Base-by-base conservation (phyloP, 2,113 vertebrate species). In the Gasterosteus nipponicus region DNA sequence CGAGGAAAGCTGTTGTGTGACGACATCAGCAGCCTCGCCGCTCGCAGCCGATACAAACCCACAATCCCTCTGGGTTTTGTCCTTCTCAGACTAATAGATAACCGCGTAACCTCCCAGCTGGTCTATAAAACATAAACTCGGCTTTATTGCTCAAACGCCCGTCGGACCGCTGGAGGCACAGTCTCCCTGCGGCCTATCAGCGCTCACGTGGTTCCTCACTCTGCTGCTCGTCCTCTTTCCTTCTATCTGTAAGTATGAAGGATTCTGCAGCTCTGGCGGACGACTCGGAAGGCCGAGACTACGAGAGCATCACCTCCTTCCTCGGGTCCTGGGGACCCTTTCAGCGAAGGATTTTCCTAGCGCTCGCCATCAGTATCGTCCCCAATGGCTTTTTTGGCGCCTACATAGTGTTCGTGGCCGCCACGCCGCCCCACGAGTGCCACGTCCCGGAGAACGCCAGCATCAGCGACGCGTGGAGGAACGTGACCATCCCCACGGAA, bases 261-360 rank as follows among this genome's bases (percentile, higher is more conserved):
- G 6, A 65, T 41, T 61, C 73, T 46, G 0, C 0, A 4, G 58
- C 53, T 0, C 11, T 19, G 5, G 87, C 68, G 58, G 64, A 1
- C 9, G 35, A 1, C 16, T 6, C 0, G 7, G 73, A 83, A 19
- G 77, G 84, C 5, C 57, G 90, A 69, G 92, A 96, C 89, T 96
- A 96, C 82, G 96, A 97, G 4, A 91, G 78, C 60, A 79, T 80
- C 1, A 89, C 89, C 0, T 84, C 92, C 9, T 96, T 96, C 38
- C 86, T 94, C 63, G 92, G 93, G 47, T 81, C 87, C 0, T 94
- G 92, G 95, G 94, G 95, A n/a, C 86, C 82, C 4, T 97, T 95
- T 83, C 96, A 97, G 84, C 71, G 64, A 10, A 86, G 92, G 53
- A 66, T 94, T 10, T 93, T 94, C 59, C 62, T 92, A 0, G 73